Conservation (phyloP, 2,113 vertebrate species). For the Elephas maximus region DNA sequence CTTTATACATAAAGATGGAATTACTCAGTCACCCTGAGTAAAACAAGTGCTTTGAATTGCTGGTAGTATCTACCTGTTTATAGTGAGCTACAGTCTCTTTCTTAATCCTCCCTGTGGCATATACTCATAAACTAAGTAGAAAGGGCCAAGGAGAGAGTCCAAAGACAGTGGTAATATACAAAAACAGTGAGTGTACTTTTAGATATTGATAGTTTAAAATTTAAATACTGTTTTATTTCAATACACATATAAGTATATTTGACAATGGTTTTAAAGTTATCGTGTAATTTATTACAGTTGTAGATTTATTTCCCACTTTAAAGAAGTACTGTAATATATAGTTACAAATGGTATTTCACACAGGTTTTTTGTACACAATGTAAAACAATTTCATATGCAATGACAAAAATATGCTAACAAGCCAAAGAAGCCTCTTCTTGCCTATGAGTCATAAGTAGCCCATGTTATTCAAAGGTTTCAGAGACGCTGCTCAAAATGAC, state of each 20-base stretch:
- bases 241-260: not conserved
- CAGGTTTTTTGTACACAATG: not conserved
- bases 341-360: not conserved
- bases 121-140: not conserved
- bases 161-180: not conserved
- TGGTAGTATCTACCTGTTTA: slow-evolving; percentile 29
- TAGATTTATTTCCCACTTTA: not conserved
- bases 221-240: slow-evolving; percentile 12
- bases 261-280: not conserved
- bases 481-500: not conserved
- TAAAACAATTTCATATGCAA: not conserved
- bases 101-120: not conserved
- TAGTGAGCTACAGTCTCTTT: not conserved
- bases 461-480: not conserved
- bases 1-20: slow-evolving; percentile 13
- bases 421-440: not conserved
- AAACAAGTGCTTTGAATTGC: not conserved
- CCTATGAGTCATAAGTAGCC: not conserved
- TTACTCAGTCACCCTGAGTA: not conserved
- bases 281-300: not conserved
- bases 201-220: not conserved
- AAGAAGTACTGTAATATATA: not conserved
- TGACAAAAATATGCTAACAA: not conserved
- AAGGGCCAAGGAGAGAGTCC: not conserved
- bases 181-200: not conserved